Base-by-base conservation (phyloP, 2,797 vertebrate genomes). In the Paedocypris micromegethes region DNA sequence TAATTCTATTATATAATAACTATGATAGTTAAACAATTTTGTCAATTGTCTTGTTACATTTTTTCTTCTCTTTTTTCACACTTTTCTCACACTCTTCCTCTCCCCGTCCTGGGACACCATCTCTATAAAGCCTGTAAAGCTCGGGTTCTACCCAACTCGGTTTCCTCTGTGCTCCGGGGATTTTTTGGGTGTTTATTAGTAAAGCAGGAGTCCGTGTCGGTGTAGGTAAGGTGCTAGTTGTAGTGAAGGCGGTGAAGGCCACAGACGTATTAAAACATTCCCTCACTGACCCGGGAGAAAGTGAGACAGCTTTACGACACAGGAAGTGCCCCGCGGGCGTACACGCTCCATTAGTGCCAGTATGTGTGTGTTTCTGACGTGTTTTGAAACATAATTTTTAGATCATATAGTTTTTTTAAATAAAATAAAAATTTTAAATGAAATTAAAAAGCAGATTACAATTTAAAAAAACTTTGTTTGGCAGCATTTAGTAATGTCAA, bases 261-360 rank as follows among this genome's bases (percentile, higher is more conserved):
- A 70, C 63, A 75, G 59, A 62, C 57, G 68, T 45, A 66, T 71
- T 59, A 75, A 63, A 70, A 66, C 54, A 51, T 53, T 65, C 70
- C 54, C 57, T 68, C 6, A 56, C 57, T 70, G 46, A 73, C 40
- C 61, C 4, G 49, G 37, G 51, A 70, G 64, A 74, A 57, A 65
- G 58, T 48, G 56, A 74, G 65, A 60, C 62, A 62, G 77, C 61
- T 81, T 82, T 80, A 82, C 63, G 70, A 72, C 72, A 70, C 38
- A 80, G 79, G 78, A 84, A 83, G 80, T 77, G 74, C 67, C 61
- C 79, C 72, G 67, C 50, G 80, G 74, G 74, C 75, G 72, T 80
- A 41, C 42, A 23, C 75, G 73, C 71, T 79, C 38, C n/a, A 44
- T 60, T 54, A 50, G 43, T 60, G 38, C 23, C 42, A 76, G 72